Evolutionary conservation across 2,113 vertebrate genomes (phyloP).

Genomic region (Otocyon megalotis): DNA sequence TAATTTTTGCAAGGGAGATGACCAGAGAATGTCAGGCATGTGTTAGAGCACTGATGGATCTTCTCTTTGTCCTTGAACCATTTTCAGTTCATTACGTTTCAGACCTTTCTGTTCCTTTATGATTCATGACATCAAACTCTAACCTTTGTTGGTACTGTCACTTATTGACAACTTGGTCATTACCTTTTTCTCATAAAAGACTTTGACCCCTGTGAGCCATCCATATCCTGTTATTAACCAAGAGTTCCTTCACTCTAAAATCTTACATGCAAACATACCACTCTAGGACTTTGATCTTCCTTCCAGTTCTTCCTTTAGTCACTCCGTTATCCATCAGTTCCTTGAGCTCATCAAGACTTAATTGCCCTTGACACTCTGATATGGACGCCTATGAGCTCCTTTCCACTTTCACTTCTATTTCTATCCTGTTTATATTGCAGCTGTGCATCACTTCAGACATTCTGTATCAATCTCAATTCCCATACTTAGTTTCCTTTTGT

Average conservation of each 20-base stretch:
- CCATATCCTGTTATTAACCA: neutral
- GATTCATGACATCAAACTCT: neutral
- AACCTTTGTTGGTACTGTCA: neutral
- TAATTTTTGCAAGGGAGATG: neutral
- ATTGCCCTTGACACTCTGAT: neutral
- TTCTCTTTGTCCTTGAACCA: neutral
- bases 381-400: neutral
- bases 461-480: neutral
- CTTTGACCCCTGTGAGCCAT: constrained; percentile 9
- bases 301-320: neutral
- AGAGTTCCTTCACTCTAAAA: neutral
- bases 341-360: neutral
- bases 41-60: neutral
- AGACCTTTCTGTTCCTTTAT: neutral
- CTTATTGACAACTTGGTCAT: neutral
- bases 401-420: neutral
- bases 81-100: neutral
- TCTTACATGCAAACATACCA: neutral
- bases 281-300: neutral
- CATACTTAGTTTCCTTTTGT: neutral
- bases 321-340: neutral
- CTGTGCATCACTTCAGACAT: neutral
- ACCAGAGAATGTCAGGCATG: neutral
- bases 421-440: neutral
- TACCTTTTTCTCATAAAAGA: constrained; percentile 28